Percentiles rank a stretch among this genome's conserved stretches.
Conservation (phyloP, 2,113 vertebrate genomes). For the Malurus cyaneus region DNA sequence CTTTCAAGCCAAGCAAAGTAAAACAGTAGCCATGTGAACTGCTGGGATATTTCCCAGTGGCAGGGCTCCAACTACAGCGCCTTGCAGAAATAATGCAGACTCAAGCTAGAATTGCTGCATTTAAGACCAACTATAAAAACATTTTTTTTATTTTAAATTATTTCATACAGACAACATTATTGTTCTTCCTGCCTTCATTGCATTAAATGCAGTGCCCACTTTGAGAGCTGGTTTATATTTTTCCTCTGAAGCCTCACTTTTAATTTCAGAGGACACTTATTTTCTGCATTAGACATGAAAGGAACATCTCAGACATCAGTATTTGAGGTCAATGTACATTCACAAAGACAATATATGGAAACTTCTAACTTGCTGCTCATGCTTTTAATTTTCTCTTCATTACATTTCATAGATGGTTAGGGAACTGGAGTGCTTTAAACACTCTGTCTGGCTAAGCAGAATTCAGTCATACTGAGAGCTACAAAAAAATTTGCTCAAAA, state of each 20-base stretch:
- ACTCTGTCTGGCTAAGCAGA: not conserved
- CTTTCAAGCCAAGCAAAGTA: conserved; percentile 40
- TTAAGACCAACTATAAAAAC: not conserved
- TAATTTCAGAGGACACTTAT: not conserved
- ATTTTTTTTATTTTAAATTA: not conserved
- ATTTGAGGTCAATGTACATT: not conserved
- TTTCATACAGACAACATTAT: not conserved
- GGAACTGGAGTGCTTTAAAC: not conserved
- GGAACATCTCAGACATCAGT: not conserved
- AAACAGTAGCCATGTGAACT: conserved; percentile 9
- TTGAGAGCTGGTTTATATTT: not conserved
- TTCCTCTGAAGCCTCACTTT: not conserved
- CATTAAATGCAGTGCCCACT: not conserved
- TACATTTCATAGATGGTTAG: not conserved
- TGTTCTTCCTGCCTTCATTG: not conserved
- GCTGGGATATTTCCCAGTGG: not conserved
- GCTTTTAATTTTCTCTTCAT: not conserved
- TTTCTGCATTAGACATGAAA: not conserved
- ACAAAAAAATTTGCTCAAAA: not conserved
- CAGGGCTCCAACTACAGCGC: not conserved
- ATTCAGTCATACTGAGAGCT: not conserved
- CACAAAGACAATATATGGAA: not conserved
- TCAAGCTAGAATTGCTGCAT: not conserved
- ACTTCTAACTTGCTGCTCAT: not conserved
- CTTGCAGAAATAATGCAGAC: conserved; percentile 1